These are phyloP conservation scores for Drosophila gaucha DNA, from an alignment of 2,888 invertebrate species.

Conservation along the genomic window DNA sequence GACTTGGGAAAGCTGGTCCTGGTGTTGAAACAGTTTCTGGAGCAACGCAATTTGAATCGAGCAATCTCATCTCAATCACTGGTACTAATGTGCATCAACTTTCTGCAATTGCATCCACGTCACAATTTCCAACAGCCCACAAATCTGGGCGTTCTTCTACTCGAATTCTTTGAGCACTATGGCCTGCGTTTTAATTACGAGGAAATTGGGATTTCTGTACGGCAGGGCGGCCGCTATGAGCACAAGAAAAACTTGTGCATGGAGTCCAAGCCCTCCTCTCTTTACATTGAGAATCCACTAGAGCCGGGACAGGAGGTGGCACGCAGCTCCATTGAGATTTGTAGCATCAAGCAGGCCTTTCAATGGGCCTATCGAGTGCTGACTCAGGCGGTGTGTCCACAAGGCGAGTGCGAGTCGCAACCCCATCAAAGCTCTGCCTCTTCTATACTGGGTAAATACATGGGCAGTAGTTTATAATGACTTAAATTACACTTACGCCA, in stretches of 20 bases:
- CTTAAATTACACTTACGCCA: no score
- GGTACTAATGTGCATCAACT: conserved; percentile 99
- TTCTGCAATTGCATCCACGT: conserved; percentile 95
- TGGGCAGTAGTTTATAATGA: no score
- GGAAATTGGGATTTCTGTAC: conserved; percentile 93
- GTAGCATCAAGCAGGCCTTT: conserved; percentile 94
- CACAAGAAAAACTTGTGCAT: conserved; percentile 91
- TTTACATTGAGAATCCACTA: conserved; percentile 98
- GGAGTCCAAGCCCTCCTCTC: conserved; percentile 93
- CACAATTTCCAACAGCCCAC: conserved; percentile 88
- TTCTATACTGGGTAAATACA: conserved; percentile 87
- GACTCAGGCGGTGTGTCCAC: conserved; percentile 89
- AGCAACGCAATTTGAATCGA: conserved; percentile 98
- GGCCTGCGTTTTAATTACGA: conserved; percentile 98
- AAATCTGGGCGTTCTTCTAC: conserved; percentile 96
- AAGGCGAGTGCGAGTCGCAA: conserved; percentile 49
- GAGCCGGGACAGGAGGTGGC: conserved; percentile 98
- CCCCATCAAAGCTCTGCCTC: conserved; percentile 85
- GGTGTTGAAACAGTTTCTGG: conserved; percentile 98
- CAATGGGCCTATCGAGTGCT: conserved; percentile 96
- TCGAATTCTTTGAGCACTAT: conserved; percentile 98
- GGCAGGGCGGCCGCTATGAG: conserved; percentile 96
- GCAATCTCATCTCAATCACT: conserved; percentile 99
- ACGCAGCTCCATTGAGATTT: conserved; percentile 89
- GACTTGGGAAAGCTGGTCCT: conserved; percentile 96